Conservation (phyloP, 1,140 invertebrate genomes). For the Musca vetustissima region DNA sequence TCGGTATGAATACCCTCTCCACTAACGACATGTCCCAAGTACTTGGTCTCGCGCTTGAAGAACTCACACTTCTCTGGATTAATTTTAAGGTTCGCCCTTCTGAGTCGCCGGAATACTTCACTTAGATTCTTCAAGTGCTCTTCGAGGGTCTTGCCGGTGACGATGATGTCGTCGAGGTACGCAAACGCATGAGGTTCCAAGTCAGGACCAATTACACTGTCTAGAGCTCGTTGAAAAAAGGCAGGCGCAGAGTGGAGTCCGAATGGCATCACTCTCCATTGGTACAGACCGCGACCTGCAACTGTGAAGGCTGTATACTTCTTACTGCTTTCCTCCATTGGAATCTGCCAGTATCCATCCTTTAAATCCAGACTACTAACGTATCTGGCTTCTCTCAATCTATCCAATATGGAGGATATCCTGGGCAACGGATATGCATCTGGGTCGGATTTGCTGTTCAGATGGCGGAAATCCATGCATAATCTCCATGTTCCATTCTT, state of each 20-base stretch:
- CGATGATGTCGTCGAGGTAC: conserved; percentile 28
- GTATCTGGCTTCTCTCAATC: too few species aligned
- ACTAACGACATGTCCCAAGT: conserved; percentile 32
- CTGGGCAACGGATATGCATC: not conserved
- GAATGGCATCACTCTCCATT: conserved; percentile 9
- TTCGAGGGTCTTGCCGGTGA: conserved; percentile 29
- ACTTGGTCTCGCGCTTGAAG: conserved; percentile 29
- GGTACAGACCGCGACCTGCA: not conserved
- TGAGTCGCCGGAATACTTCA: conserved; percentile 33
- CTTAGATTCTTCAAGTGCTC: conserved; percentile 28
- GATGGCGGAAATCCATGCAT: not conserved
- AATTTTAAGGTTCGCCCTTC: conserved; percentile 33
- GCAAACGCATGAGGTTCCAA: conserved; percentile 30
- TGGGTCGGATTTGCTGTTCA: not conserved
- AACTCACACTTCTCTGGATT: conserved; percentile 41
- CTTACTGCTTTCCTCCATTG: too few species aligned
- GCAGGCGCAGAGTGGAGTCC: conserved; percentile 17
- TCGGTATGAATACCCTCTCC: not conserved
- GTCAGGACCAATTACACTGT: not conserved
- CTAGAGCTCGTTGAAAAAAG: not conserved
- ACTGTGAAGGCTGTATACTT: not conserved
- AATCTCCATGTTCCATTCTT: not conserved
- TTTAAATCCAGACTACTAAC: too few species aligned
- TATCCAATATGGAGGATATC: not conserved
- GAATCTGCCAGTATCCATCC: too few species aligned